Evolutionary conservation across 2,888 invertebrate genomes (phyloP).

Genomic region (Eupithecia pulchellata): DNA sequence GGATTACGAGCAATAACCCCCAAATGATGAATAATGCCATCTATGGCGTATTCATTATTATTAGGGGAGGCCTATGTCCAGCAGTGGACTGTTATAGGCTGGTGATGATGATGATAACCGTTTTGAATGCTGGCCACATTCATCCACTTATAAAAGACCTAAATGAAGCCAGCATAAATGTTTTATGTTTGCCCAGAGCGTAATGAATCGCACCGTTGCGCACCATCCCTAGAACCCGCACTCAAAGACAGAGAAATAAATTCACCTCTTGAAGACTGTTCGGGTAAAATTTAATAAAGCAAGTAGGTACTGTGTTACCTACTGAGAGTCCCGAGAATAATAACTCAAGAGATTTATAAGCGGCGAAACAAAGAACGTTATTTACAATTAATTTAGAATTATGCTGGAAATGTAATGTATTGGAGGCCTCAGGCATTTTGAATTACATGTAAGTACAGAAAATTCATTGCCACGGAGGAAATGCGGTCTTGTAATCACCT

Average conservation of each 20-base stretch:
- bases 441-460: slow-evolving; percentile 15
- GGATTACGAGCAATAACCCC: no score
- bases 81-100: no score
- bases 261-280: slow-evolving; percentile 66
- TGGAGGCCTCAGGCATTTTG: slow-evolving; percentile 45
- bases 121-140: neutral
- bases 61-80: no score
- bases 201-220: slow-evolving; percentile 2
- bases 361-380: slow-evolving; percentile 64
- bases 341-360: slow-evolving; percentile 75
- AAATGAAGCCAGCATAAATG: slow-evolving; percentile 4
- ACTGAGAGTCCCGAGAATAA: slow-evolving; percentile 66
- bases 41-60: no score
- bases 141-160: slow-evolving; percentile 5
- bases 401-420: slow-evolving; percentile 64
- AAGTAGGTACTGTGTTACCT: slow-evolving; percentile 69
- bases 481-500: neutral
- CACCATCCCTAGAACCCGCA: slow-evolving; percentile 46
- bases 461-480: slow-evolving; percentile 13
- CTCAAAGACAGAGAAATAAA: slow-evolving; percentile 71
- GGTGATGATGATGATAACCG: no score
- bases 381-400: slow-evolving; percentile 71
- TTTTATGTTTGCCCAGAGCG: slow-evolving; percentile 6
- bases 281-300: slow-evolving; percentile 76
- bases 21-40: no score